Evolutionary conservation across 2,888 invertebrate genomes (phyloP).

Genomic region (Aleiodes alternator): DNA sequence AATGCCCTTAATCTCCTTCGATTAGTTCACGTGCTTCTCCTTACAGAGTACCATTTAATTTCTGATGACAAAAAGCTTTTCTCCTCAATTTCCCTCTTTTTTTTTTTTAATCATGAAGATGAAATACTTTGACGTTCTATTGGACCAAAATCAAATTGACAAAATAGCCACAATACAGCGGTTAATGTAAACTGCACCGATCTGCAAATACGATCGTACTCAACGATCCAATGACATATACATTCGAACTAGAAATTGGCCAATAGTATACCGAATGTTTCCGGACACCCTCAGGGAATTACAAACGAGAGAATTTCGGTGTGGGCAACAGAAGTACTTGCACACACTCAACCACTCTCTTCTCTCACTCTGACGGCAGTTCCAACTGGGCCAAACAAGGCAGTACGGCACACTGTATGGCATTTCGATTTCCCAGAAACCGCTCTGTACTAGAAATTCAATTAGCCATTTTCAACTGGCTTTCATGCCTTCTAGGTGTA

Average conservation of each 20-base stretch:
- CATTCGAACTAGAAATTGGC: slow-evolving; percentile 29
- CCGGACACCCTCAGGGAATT: slow-evolving; percentile 32
- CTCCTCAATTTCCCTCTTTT: neutral
- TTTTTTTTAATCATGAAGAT: neutral
- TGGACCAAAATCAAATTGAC: slow-evolving; percentile 8
- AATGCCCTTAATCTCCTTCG: slow-evolving; percentile 6
- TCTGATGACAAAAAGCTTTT: neutral
- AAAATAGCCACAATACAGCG: neutral
- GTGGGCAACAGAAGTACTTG: slow-evolving; percentile 2
- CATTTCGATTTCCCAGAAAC: slow-evolving; percentile 38
- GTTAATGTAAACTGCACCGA: slow-evolving; percentile 28
- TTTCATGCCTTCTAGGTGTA: slow-evolving; percentile 3
- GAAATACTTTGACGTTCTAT: neutral
- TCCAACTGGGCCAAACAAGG: slow-evolving; percentile 51
- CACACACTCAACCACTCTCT: slow-evolving; percentile 5
- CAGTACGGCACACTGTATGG: slow-evolving; percentile 25
- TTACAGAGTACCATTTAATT: slow-evolving; percentile 9
- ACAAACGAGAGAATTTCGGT: slow-evolving; percentile 32
- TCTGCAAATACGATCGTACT: slow-evolving; percentile 32
- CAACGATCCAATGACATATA: slow-evolving; percentile 26
- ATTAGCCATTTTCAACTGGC: slow-evolving; percentile 41
- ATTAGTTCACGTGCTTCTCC: slow-evolving; percentile 9
- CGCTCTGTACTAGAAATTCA: slow-evolving; percentile 43
- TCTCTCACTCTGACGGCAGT: slow-evolving; percentile 12
- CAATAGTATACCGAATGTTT: slow-evolving; percentile 30